Conservation (phyloP, 1,140 invertebrate genomes). For the Hetaerina americana region DNA sequence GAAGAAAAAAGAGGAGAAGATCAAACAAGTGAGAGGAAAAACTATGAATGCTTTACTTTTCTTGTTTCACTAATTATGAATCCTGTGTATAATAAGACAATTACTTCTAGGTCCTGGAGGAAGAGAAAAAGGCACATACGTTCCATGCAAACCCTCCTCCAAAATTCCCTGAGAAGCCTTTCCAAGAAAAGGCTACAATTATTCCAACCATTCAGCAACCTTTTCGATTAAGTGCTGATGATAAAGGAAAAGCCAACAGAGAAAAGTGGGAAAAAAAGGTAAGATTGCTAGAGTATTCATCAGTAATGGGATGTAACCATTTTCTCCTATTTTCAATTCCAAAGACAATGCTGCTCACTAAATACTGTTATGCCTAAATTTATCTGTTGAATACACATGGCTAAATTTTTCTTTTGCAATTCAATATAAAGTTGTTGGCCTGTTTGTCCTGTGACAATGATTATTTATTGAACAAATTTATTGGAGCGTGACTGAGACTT, state of each 20-base stretch:
- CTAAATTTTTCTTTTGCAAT: neutral
- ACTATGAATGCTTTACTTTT: constrained; percentile 1
- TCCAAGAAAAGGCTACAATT: neutral
- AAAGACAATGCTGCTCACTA: neutral
- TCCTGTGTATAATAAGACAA: neutral
- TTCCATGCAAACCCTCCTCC: constrained; percentile 39
- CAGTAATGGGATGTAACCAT: too few species aligned
- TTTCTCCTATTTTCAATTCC: too few species aligned
- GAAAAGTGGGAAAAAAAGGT: neutral
- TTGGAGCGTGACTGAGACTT: too few species aligned
- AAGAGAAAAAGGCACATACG: constrained; percentile 27
- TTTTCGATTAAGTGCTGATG: neutral
- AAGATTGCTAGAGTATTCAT: neutral
- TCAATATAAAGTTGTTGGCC: neutral
- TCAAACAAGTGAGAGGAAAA: constrained; percentile 28
- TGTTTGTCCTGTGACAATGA: neutral
- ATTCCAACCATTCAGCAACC: neutral
- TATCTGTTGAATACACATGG: neutral
- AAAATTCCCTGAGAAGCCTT: constrained; percentile 13
- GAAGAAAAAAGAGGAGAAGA: constrained; percentile 35
- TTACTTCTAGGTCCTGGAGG: constrained; percentile 23
- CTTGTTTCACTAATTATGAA: constrained; percentile 5
- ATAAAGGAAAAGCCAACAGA: neutral
- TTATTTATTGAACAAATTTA: neutral
- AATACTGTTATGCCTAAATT: neutral